These are phyloP conservation scores for Elephantulus edwardii DNA, from an alignment of 2,113 vertebrate species.

Conservation along the genomic window DNA sequence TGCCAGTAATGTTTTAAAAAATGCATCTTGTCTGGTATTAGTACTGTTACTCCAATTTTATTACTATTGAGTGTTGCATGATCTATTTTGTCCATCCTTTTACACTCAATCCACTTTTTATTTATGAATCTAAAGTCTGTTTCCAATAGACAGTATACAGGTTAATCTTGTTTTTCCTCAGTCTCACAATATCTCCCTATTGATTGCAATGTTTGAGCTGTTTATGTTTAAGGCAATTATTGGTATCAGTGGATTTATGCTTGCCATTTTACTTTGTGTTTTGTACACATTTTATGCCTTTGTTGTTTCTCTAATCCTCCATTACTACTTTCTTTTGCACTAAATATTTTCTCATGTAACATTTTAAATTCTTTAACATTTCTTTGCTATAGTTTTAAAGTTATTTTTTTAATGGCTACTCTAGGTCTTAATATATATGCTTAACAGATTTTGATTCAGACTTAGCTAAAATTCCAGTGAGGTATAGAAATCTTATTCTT, in stretches of 20 bases:
- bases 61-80: not conserved
- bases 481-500: conserved; percentile 34
- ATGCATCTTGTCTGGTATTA: conserved; percentile 27
- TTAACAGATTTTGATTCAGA: not conserved
- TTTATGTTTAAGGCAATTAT: conserved; percentile 14
- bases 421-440: conserved; percentile 42
- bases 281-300: not conserved
- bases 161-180: not conserved
- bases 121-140: not conserved
- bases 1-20: conserved; percentile 40
- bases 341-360: conserved; percentile 27
- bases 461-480: conserved; percentile 47
- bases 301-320: conserved; percentile 10
- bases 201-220: conserved; percentile 17
- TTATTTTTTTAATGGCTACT: conserved; percentile 37
- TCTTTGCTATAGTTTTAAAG: conserved; percentile 17
- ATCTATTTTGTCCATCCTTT: conserved; percentile 5
- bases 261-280: conserved; percentile 14
- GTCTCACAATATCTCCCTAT: conserved; percentile 28
- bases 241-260: not conserved
- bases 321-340: conserved; percentile 10
- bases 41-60: conserved; percentile 13
- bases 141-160: conserved; percentile 6
- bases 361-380: conserved; percentile 39
- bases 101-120: not conserved